Evolutionary conservation across 2,113 vertebrate genomes (phyloP).

Genomic region (Electrona antarctica): DNA sequence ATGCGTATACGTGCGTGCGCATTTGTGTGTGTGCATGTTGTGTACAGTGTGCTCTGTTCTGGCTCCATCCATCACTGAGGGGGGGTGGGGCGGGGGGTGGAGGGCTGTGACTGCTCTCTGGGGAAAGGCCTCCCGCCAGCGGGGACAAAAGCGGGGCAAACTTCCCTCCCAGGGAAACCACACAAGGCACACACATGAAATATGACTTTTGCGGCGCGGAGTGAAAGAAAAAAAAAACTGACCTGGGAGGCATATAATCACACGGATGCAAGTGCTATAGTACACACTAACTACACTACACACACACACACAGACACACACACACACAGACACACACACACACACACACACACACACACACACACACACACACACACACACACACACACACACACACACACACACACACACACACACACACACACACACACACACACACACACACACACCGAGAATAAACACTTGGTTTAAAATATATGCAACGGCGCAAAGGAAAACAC

Average conservation of each 20-base stretch:
- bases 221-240: too few species aligned
- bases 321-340: background rate
- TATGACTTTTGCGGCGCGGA: too few species aligned
- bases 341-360: background rate
- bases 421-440: conserved; percentile 15
- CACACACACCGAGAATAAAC: background rate
- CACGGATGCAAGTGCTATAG: background rate
- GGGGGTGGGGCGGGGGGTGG: background rate
- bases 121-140: conserved; percentile 33
- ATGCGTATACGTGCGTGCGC: background rate
- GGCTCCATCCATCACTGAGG: conserved; percentile 40
- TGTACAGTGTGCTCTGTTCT: conserved; percentile 4
- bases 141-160: conserved; percentile 46
- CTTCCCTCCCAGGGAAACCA: conserved; percentile 15
- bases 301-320: background rate
- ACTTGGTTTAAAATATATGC: background rate
- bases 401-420: background rate
- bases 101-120: conserved; percentile 23
- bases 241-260: too few species aligned
- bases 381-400: background rate
- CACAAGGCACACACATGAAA: background rate
- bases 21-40: conserved; percentile 5
- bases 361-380: background rate
- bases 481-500: background rate
- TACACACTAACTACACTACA: background rate